Conservation (phyloP, 1,140 invertebrate genomes). For the Berghia stephanieae region DNA sequence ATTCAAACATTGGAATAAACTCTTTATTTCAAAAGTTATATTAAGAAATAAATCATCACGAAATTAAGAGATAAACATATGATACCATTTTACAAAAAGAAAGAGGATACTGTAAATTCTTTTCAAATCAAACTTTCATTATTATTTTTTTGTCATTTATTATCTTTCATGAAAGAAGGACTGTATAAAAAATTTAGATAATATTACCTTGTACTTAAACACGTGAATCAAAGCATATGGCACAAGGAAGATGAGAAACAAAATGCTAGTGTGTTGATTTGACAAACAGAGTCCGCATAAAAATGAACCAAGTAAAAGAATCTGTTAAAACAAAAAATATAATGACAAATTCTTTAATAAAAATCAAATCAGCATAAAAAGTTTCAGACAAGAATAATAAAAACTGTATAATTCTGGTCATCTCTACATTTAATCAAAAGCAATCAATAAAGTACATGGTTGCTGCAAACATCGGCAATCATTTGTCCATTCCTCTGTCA, state of each 20-base stretch:
- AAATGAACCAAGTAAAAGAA: slow-evolving; percentile 50
- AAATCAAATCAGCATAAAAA: neutral
- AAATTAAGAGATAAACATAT: too few species aligned
- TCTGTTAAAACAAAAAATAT: slow-evolving; percentile 35
- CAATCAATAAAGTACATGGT: too few species aligned
- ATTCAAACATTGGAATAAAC: too few species aligned
- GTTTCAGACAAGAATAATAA: neutral
- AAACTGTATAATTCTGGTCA: neutral
- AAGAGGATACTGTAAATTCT: too few species aligned
- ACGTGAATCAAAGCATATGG: slow-evolving; percentile 50
- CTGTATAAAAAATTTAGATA: neutral
- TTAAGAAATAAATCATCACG: too few species aligned
- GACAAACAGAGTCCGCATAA: slow-evolving; percentile 57
- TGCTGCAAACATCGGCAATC: too few species aligned
- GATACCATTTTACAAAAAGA: too few species aligned
- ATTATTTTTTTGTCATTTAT: too few species aligned
- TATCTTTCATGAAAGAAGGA: neutral
- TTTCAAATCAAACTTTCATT: too few species aligned
- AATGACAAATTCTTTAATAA: neutral
- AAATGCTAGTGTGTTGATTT: slow-evolving; percentile 63
- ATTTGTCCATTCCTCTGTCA: too few species aligned
- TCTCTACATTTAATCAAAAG: neutral
- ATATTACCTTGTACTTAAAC: slow-evolving; percentile 37
- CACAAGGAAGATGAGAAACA: slow-evolving; percentile 53
- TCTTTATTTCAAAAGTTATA: too few species aligned